A percentile compares a stretch with the other conserved stretches of the same genome.
Evolutionary conservation across 2,888 invertebrate species (phyloP).

Genomic region (Strigamia maritima): DNA sequence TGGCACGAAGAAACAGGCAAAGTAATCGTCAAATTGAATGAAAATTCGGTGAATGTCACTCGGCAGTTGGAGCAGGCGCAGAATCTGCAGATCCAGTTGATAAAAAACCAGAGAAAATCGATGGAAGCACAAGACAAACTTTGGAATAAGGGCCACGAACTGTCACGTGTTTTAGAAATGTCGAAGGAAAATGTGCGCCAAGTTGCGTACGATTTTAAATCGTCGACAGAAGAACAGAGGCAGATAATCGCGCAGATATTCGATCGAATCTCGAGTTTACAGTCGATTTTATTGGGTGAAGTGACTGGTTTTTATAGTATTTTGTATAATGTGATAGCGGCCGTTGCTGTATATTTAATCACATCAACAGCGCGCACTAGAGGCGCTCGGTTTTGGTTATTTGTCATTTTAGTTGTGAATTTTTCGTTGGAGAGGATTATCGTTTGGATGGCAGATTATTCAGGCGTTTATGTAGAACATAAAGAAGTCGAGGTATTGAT

Average conservation of each 20-base stretch:
- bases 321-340: slow-evolving; percentile 59
- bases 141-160: slow-evolving; percentile 48
- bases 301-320: slow-evolving; percentile 63
- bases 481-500: neutral
- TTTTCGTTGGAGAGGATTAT: slow-evolving; percentile 54
- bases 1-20: slow-evolving; percentile 63
- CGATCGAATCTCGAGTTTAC: slow-evolving; percentile 58
- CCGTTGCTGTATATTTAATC: slow-evolving; percentile 58
- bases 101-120: slow-evolving; percentile 54
- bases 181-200: slow-evolving; percentile 49
- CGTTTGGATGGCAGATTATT: neutral
- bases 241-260: slow-evolving; percentile 60
- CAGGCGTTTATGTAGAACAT: neutral
- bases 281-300: slow-evolving; percentile 63
- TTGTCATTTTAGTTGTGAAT: slow-evolving; percentile 57
- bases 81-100: slow-evolving; percentile 55
- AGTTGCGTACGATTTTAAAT: slow-evolving; percentile 52
- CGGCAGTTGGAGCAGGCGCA: slow-evolving; percentile 56
- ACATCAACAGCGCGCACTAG: slow-evolving; percentile 60
- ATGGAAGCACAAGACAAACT: slow-evolving; percentile 51
- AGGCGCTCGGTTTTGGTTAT: slow-evolving; percentile 59
- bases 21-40: slow-evolving; percentile 57
- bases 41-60: slow-evolving; percentile 58
- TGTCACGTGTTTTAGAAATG: slow-evolving; percentile 48
- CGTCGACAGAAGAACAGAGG: slow-evolving; percentile 59